These are phyloP conservation scores for Panonychus citri DNA, from an alignment of 1,140 invertebrate genomes.

Conservation along the genomic window DNA sequence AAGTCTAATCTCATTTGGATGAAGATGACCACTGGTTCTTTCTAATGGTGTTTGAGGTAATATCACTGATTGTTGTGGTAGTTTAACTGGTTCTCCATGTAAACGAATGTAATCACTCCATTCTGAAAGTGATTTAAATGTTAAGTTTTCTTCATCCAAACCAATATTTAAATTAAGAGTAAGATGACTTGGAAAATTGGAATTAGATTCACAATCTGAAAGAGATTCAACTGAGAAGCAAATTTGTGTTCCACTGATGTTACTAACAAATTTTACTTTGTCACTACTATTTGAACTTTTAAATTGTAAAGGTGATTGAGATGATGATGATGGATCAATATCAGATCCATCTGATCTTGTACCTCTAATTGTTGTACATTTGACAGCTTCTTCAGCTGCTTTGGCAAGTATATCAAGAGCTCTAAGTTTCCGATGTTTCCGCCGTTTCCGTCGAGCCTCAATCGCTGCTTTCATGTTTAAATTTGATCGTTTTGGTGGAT, in stretches of 20 bases:
- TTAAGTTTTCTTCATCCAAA: neutral
- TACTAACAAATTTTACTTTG: neutral
- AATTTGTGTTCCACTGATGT: neutral
- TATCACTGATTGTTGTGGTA: neutral
- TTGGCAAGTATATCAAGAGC: constrained; percentile 2
- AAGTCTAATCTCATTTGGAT: too few species aligned
- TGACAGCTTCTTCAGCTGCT: constrained; percentile 2
- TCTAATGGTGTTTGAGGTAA: neutral
- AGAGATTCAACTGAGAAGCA: neutral
- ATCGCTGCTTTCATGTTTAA: neutral
- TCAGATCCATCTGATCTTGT: neutral
- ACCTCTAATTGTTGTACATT: neutral
- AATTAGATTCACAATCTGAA: neutral
- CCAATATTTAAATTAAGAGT: neutral
- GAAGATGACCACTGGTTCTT: too few species aligned
- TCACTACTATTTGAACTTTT: neutral
- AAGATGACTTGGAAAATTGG: neutral
- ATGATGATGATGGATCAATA: neutral
- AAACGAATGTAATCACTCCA: constrained; percentile 1
- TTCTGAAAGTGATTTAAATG: constrained; percentile 1
- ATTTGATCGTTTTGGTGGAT: neutral
- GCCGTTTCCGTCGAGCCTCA: neutral
- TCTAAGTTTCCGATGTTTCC: neutral
- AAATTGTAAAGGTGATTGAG: neutral
- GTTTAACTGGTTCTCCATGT: neutral